Evolutionary conservation across 2,113 vertebrate genomes (phyloP), one percentile per base, ranked within the genome.

Genomic region (Fukomys damarensis): DNA sequence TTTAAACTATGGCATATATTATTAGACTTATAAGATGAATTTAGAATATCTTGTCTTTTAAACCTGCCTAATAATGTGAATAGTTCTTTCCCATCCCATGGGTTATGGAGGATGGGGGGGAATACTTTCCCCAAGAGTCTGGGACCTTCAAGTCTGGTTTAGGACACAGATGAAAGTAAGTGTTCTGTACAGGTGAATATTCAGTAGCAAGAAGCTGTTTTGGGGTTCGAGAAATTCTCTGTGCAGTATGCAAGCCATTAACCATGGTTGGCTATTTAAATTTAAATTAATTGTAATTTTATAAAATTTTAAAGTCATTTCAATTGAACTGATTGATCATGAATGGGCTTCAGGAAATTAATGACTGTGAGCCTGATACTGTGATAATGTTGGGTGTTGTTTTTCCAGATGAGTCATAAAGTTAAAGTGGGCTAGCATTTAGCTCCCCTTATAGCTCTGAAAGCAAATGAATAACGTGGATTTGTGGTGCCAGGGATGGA

Each of bases 371-470:
- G 43, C 41, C 19, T 59, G 5, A 7, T 17, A 4, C 5, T 56
- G 4, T 46, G n/a, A n/a, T 66, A 56, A 83, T 46, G 28, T 41
- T 54, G 93, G 12, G 89, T 63, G 38, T 43, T 91, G 24, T 80
- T 85, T 97, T 92, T 96, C 80, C 38, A 81, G 49, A 32, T 66
- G 17, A 56, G 14, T 41, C 16, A 65, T 80, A 96, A 92, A 95
- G 86, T 61, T 79, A 91, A 95, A 80, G 58, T 65, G 20, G 17
- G 22, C 20, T 22, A 10, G 11, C 80, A 14, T 96, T 76, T 70
- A 7, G 46, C 79, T 97, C 89, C 80, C 92, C 32, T 90, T 66
- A 43, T 28, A 14, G 63, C 89, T 66, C 32, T 90, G 49, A 82
- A 68, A 70, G 26, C 4, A 56, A 86, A 83, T 46, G 87, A 89